Evolutionary conservation across 1,140 invertebrate genomes (phyloP), one percentile per base, ranked within the genome.

Genomic region (Aphidius ervi): DNA sequence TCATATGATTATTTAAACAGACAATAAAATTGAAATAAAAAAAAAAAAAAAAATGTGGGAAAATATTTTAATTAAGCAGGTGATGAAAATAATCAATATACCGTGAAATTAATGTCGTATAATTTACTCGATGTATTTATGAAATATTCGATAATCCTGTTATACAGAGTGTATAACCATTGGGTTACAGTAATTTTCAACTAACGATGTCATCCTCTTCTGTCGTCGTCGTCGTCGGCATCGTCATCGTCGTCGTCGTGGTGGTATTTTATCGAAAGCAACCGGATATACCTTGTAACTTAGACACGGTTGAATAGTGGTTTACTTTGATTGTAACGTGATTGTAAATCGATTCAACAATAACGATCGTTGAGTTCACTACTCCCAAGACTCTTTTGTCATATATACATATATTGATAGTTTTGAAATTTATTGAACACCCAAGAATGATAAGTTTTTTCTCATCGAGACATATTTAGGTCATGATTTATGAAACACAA

Each of bases 71-170:
- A 52, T 50, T 47, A 59, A 20, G 48, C 47, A 8, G 41, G 47
- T 16, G 39, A 40, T 49, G 42, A 47, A 47, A 59, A 43, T 59
- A 41, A 59, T 59, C 48, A 59, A 20, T 59, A 40, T 20, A 40
- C n/a, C 57, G 48, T 59, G 47, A 59, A 59, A 59, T 59, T 49
- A 59, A 59, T 47, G 2, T 40, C 39, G 52, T 47, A 41, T 20
- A 48, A 59, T 50, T 49, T 52, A 50, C 50, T 39, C 40, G 16
- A 40, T 45, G 41, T 39, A 5, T 6, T 8, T 52, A 49, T 47
- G 50, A 48, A 42, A 20, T 48, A 41, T 31, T 43, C 40, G 48
- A 59, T 59, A 52, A 59, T 52, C 48, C 42, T 48, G 31, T 50
- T 41, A 16, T 40, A 48, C 39, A 23, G 20, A 16, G 39, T 40